Percentiles rank a stretch among this genome's conserved stretches.
Evolutionary conservation across 2,888 invertebrate species (phyloP).

Genomic region (Bembecia ichneumoniformis): DNA sequence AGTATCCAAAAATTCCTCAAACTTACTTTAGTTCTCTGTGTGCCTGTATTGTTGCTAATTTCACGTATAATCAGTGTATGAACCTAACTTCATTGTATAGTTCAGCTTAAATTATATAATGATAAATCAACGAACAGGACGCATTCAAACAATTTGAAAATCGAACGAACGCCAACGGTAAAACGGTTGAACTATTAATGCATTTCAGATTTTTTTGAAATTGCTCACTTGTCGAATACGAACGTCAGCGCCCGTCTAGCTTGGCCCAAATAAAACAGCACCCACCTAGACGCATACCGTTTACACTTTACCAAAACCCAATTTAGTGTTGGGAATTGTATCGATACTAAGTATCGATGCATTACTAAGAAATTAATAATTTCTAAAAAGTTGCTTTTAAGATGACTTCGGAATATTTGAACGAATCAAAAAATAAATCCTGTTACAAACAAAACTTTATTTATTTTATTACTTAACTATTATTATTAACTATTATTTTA

Average conservation of each 20-base stretch:
- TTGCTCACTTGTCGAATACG: constrained; percentile 32
- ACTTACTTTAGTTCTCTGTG: too few species aligned
- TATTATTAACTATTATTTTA: too few species aligned
- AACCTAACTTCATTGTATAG: too few species aligned
- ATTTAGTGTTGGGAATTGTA: background rate
- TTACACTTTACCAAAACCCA: constrained; percentile 13
- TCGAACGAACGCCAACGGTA: constrained; percentile 18
- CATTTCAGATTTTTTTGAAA: constrained; percentile 40
- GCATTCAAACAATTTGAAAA: constrained; percentile 9
- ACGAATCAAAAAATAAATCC: too few species aligned
- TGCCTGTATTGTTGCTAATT: too few species aligned
- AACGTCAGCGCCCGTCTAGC: constrained; percentile 34
- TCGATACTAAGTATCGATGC: background rate
- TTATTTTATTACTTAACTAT: too few species aligned
- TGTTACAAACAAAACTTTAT: too few species aligned
- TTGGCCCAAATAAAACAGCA: constrained; percentile 47
- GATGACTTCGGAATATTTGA: too few species aligned
- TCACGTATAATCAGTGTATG: too few species aligned
- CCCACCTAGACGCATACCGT: constrained; percentile 35
- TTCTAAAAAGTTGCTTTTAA: background rate
- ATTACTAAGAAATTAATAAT: background rate
- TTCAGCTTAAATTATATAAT: background rate
- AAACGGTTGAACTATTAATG: constrained; percentile 24
- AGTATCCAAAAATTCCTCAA: too few species aligned
- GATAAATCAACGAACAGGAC: background rate